phyloP scores from a whole-genome alignment of 2,113 vertebrate genomes.

The Ptyas mucosa region DNA sequence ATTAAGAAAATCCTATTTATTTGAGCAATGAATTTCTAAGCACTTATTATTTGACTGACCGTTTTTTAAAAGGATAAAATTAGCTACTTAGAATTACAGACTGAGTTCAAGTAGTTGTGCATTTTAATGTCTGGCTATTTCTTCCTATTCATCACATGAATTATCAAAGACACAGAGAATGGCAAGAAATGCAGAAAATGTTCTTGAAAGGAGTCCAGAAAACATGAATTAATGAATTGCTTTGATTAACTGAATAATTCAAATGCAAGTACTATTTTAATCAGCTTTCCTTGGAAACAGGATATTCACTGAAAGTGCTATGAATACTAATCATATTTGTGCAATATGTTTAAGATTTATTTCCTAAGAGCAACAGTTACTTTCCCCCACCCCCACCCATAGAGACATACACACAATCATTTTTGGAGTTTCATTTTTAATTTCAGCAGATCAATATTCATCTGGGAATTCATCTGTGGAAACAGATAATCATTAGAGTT shows the following conservation, averaged over 20 bases:
- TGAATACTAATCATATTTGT: not conserved
- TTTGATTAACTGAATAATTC: not conserved
- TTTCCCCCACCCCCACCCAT: not conserved
- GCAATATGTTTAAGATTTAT: not conserved
- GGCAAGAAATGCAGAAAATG: not conserved
- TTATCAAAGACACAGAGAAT: not conserved
- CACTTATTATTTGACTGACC: not conserved
- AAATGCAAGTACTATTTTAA: not conserved
- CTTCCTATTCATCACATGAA: not conserved
- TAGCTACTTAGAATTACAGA: not conserved
- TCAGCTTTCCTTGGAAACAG: not conserved
- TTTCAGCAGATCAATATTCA: not conserved
- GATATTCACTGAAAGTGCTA: not conserved
- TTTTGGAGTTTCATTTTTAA: not conserved
- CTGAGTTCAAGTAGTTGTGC: not conserved
- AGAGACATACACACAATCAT: not conserved
- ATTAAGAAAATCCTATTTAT: conserved; percentile 4
- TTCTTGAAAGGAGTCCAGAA: not conserved
- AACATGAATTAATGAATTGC: not conserved
- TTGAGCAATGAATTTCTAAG: conserved; percentile 4
- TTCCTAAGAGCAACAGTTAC: not conserved
- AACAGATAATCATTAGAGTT: not conserved
- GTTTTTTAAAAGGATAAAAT: not conserved
- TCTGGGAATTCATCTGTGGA: not conserved
- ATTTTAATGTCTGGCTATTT: not conserved